Evolutionary conservation across 2,888 invertebrate genomes (phyloP).

Genomic region (Pherbina coryleti): DNA sequence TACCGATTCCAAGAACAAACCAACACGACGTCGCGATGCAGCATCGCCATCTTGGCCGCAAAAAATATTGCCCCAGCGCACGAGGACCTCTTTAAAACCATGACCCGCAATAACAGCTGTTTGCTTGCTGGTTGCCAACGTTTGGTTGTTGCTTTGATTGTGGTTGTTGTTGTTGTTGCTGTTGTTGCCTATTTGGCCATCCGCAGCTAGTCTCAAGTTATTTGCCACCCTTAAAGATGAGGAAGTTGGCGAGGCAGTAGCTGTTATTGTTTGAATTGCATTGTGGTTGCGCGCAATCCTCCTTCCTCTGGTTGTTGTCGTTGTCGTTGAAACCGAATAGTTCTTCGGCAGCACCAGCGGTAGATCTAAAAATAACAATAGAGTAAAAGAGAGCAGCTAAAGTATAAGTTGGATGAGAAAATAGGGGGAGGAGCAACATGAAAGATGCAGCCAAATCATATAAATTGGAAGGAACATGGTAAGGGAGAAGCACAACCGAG

Average conservation of each 20-base stretch:
- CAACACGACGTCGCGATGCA: slow-evolving; percentile 48
- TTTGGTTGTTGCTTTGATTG: neutral
- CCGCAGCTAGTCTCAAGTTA: neutral
- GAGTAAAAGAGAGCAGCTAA: neutral
- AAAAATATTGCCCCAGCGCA: slow-evolving; percentile 45
- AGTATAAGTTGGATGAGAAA: neutral
- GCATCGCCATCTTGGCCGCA: slow-evolving; percentile 36
- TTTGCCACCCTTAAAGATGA: neutral
- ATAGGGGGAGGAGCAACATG: neutral
- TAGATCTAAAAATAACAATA: neutral
- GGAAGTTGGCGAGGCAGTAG: neutral
- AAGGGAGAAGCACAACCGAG: neutral
- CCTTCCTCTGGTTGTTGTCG: neutral
- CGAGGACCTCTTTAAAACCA: slow-evolving; percentile 47
- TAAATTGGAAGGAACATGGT: neutral
- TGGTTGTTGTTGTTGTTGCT: neutral
- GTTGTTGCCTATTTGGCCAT: neutral
- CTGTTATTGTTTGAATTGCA: neutral
- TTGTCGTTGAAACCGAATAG: neutral
- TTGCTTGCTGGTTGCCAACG: slow-evolving; percentile 7
- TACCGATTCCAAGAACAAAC: slow-evolving; percentile 62
- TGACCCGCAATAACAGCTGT: slow-evolving; percentile 23
- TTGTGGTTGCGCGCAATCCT: neutral
- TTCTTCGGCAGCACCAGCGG: too few relatives aligned
- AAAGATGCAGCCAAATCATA: neutral